These are phyloP conservation scores for Phylloscopus whistleri DNA, from an alignment of 2,113 vertebrate species.

Conservation along the genomic window DNA sequence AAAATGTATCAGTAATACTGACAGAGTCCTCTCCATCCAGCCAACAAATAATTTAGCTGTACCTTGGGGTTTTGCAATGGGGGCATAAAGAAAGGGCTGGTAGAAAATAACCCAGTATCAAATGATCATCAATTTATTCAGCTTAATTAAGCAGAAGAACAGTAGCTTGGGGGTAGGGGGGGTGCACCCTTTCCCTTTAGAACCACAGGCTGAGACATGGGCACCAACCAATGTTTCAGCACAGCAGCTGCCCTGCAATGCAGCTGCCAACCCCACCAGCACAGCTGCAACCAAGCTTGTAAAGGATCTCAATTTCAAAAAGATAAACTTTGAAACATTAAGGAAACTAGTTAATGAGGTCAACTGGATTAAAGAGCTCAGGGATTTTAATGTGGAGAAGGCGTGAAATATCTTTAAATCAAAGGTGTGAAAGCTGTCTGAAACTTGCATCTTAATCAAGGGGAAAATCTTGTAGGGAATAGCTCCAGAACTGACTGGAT, in stretches of 20 bases:
- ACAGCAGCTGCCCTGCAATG: neutral
- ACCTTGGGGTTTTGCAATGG: neutral
- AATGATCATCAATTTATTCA: neutral
- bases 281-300: slow-evolving; percentile 36
- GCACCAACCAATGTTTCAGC: fast-evolving
- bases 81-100: neutral
- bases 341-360: slow-evolving; percentile 66
- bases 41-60: neutral
- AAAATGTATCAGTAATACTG: neutral
- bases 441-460: slow-evolving; percentile 63
- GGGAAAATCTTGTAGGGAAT: slow-evolving; percentile 31
- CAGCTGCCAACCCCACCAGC: neutral
- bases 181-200: neutral
- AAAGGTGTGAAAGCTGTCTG: slow-evolving; percentile 65
- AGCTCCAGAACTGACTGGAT: slow-evolving; percentile 22
- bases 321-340: slow-evolving; percentile 57
- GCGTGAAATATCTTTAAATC: slow-evolving; percentile 67
- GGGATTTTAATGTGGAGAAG: slow-evolving; percentile 63
- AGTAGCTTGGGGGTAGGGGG: neutral
- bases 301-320: slow-evolving; percentile 42
- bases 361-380: slow-evolving; percentile 62
- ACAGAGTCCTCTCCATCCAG: neutral
- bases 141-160: neutral
- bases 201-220: fast-evolving
- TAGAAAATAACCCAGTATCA: neutral